A percentile compares a stretch with the other conserved stretches of the same genome.
These are phyloP conservation scores for Zophobas morio DNA, from an alignment of 1,140 invertebrate genomes.

Conservation along the genomic window DNA sequence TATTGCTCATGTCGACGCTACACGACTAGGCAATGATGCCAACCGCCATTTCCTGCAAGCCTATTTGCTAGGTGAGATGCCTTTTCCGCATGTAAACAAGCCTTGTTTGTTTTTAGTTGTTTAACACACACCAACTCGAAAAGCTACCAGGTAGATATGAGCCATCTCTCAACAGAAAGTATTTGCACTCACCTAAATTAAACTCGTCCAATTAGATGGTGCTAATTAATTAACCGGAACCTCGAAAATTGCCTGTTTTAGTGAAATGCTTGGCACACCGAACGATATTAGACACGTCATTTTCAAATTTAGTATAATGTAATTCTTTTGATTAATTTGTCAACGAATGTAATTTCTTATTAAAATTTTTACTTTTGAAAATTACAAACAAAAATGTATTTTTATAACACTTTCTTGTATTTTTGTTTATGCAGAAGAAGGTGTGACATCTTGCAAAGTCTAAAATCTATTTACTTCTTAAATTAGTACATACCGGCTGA, in stretches of 20 bases:
- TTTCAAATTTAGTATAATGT: no score
- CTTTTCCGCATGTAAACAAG: constrained; percentile 42
- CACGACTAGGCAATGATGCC: constrained; percentile 36
- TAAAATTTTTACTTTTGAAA: no score
- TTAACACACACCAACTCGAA: constrained; percentile 23
- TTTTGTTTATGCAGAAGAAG: no score
- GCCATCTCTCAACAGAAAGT: neutral
- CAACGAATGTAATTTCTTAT: no score
- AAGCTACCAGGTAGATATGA: neutral
- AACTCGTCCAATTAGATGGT: constrained; percentile 12
- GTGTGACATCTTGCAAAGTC: no score
- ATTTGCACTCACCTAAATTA: constrained; percentile 34
- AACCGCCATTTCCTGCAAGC: constrained; percentile 33
- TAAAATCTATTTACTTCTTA: no score
- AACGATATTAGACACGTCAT: neutral
- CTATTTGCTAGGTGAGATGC: constrained; percentile 37
- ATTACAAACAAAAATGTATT: no score
- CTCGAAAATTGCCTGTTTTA: neutral
- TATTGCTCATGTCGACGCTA: constrained; percentile 40
- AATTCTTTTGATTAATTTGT: no score
- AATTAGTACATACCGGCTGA: no score
- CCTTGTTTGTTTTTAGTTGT: constrained; percentile 35
- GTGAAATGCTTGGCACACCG: neutral
- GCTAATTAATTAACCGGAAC: constrained; percentile 32
- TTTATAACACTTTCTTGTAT: no score